Evolutionary conservation across 2,888 invertebrate species (phyloP).

Genomic region (Tetragnatha montana): DNA sequence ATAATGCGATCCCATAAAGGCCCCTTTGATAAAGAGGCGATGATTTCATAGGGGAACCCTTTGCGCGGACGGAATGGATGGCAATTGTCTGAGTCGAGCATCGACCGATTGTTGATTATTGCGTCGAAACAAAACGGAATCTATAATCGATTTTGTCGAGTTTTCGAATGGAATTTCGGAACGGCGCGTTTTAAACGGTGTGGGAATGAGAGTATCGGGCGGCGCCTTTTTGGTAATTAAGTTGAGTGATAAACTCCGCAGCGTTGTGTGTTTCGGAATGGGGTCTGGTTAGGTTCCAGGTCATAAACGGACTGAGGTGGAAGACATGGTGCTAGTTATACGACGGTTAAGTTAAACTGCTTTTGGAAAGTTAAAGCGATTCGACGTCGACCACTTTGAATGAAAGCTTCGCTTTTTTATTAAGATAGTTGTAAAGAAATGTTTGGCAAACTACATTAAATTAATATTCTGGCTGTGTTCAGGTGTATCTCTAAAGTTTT

Average conservation of each 20-base stretch:
- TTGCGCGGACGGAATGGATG: background rate
- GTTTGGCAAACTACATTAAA: no score
- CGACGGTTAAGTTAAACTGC: no score
- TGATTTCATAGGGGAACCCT: conserved; percentile 29
- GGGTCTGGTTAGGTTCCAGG: background rate
- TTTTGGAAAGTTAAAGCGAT: no score
- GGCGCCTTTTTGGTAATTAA: conserved; percentile 23
- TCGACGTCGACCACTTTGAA: no score
- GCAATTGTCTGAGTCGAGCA: conserved; percentile 50
- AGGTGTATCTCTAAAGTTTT: no score
- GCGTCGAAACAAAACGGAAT: conserved; percentile 39
- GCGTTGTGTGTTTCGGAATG: background rate
- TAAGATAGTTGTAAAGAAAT: no score
- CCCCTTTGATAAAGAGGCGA: conserved; percentile 14
- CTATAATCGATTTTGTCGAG: conserved; percentile 35
- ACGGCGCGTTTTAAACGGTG: conserved; percentile 10
- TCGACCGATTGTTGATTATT: conserved; percentile 53
- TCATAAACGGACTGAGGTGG: background rate
- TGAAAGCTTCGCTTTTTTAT: no score
- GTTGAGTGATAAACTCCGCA: conserved; percentile 9
- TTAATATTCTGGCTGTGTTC: no score
- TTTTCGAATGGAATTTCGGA: conserved; percentile 44
- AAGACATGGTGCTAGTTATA: background rate
- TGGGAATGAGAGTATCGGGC: conserved; percentile 2
- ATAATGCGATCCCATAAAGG: conserved; percentile 64